Conservation (phyloP, 2,888 invertebrate genomes). For the Melolontha melolontha region DNA sequence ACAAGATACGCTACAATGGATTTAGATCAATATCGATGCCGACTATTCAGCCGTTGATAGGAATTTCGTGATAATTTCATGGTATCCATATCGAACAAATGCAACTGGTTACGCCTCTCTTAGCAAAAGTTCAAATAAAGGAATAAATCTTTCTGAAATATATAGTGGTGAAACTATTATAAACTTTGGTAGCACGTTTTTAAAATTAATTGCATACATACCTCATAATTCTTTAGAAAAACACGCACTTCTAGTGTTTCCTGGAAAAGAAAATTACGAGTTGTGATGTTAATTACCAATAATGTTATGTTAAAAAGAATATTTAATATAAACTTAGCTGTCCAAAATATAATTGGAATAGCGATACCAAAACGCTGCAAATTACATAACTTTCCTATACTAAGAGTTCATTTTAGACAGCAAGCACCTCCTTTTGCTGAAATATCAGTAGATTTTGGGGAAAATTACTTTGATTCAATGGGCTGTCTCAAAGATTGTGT, state of each 20-base stretch:
- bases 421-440: not conserved
- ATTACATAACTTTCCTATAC: not conserved
- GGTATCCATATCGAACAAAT: too few relatives aligned
- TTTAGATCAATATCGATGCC: too few relatives aligned
- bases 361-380: slow-evolving; percentile 3
- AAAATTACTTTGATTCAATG: slow-evolving; percentile 5
- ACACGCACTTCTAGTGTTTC: not conserved
- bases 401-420: not conserved
- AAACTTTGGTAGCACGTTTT: too few relatives aligned
- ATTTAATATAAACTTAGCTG: not conserved
- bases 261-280: not conserved
- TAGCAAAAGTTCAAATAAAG: too few relatives aligned
- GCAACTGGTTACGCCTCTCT: too few relatives aligned
- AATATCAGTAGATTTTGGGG: slow-evolving; percentile 10
- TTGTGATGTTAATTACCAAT: slow-evolving; percentile 3
- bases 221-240: slow-evolving; percentile 11
- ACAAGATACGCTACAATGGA: too few relatives aligned
- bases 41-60: too few relatives aligned
- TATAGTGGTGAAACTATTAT: too few relatives aligned
- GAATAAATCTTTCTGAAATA: too few relatives aligned
- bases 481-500: not conserved
- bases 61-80: too few relatives aligned
- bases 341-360: not conserved
- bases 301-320: not conserved
- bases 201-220: too few relatives aligned